Evolutionary conservation across 2,797 vertebrate species (phyloP), one percentile per base, ranked within the genome.

Genomic region (Amazona finschi): DNA sequence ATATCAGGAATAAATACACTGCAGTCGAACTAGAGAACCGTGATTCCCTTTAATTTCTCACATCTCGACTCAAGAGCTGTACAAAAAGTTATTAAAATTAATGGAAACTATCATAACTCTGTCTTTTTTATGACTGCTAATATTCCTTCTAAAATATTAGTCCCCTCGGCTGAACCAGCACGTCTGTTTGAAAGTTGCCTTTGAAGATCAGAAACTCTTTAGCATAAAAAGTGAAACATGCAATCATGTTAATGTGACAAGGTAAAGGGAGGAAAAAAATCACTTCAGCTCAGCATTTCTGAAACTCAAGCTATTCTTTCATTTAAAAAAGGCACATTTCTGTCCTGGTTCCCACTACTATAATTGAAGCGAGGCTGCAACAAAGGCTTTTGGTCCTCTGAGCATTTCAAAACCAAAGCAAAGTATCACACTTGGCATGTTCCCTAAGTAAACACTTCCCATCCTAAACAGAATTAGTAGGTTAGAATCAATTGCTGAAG

Each of bases 71-170:
- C 89, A n/a, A 95, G 82, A 91, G 78, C 94, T 78, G 31, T 74
- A 94, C 83, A 88, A 92, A 89, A 97, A 96, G 91, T 94, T 97
- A 97, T 97, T 97, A 97, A 97, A 98, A 97, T 96, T 96, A 97
- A 97, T 97, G 95, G 90, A 94, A 96, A 94, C 93, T 94, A 97
- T 93, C 90, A 94, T 94, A 97, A 97, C 94, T 95, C 96, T 96
- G 87, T 92, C 92, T 91, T 96, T 97, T 97, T 97, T 97, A 97
- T 96, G 96, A 96, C 83, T 92, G 74, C 85, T 96, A 97, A 97
- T 97, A 97, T 94, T 96, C 94, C 83, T 90, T 84, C 95, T 97
- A 97, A 97, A 97, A 95, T 97, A 97, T 97, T 95, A 96, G 94
- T 95, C 94, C 97, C 91, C 91, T 95, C 77, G 92, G 91, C 81